phyloP scores from a whole-genome alignment of 2,113 vertebrate species.

The Potamarius usumacintae region DNA sequence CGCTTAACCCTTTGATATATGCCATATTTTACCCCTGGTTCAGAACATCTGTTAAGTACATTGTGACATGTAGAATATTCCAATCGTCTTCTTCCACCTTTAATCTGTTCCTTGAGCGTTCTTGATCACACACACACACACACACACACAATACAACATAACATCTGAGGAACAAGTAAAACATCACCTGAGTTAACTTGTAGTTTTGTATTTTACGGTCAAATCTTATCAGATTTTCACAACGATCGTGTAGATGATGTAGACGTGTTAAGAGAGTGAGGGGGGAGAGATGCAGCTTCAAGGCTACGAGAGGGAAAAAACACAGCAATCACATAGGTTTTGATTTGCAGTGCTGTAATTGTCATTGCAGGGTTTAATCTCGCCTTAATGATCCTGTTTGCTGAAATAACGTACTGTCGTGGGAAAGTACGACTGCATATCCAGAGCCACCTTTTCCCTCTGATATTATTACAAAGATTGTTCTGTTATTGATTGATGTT shows the following conservation, averaged over 20 bases:
- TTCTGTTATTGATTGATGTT: neutral
- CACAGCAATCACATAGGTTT: neutral
- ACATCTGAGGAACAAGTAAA: neutral
- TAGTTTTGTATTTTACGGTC: neutral
- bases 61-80: constrained; percentile 38
- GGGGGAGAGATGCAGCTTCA: neutral
- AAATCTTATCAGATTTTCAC: neutral
- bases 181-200: neutral
- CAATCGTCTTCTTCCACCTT: constrained; percentile 34
- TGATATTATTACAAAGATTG: neutral
- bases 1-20: constrained; percentile 42
- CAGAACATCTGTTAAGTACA: constrained; percentile 26
- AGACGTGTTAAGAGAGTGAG: neutral
- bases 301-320: neutral
- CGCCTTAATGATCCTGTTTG: neutral
- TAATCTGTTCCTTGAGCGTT: neutral
- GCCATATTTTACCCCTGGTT: constrained; percentile 53
- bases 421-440: neutral
- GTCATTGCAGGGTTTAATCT: neutral
- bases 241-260: neutral
- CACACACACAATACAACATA: neutral
- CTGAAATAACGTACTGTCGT: neutral
- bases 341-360: neutral
- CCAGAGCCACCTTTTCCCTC: neutral
- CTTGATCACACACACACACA: neutral